Evolutionary conservation across 1,140 invertebrate species (phyloP), one percentile per base, ranked within the genome.

Genomic region (Phymorhynchus buccinoides): DNA sequence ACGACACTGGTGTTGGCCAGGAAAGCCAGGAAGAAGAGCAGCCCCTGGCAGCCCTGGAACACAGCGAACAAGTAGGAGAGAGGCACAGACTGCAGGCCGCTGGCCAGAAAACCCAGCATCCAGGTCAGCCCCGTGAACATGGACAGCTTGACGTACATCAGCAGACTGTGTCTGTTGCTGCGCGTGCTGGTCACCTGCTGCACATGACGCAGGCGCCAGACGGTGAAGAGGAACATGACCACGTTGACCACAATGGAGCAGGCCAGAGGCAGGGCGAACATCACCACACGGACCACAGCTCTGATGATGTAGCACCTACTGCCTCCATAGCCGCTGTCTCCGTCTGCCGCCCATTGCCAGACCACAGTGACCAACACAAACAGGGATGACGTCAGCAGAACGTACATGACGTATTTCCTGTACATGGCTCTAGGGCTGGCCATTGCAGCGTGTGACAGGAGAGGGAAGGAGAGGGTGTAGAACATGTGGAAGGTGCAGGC

Each of bases 401-500:
- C 52, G 30, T 82, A 82, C 18, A n/a, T 14, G 2, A 41, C 7
- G 48, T 82, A 82, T 37, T 41, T 82, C 30, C 30, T 82, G n/a
- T 35, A 41, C 80, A 82, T 66, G 18, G 35, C 32, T 0, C 1
- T 30, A 39, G 56, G 42, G 7, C 56, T 66, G 18, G 62, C 56
- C n/a, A 30, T 39, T 2, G 52, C 3, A 12, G 35, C 80, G 56
- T 68, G 56, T 1, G 80, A 82, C 7, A 30, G 27, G 35, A 82
- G 39, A 16, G 80, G 80, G 27, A 82, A 82, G 56, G 52, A 82
- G n/a, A 82, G 37, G 52, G 52, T 82, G 56, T 66, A 82, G 18
- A 82, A 82, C 80, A 82, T 66, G 52, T 82, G 80, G 30, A 82
- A 82, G 7, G 80, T 82, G 18, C 80, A 82, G 56, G 56, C 37